Evolutionary conservation across 2,113 vertebrate genomes (phyloP), one percentile per base, ranked within the genome.

Genomic region (Pangasianodon hypophthalmus): DNA sequence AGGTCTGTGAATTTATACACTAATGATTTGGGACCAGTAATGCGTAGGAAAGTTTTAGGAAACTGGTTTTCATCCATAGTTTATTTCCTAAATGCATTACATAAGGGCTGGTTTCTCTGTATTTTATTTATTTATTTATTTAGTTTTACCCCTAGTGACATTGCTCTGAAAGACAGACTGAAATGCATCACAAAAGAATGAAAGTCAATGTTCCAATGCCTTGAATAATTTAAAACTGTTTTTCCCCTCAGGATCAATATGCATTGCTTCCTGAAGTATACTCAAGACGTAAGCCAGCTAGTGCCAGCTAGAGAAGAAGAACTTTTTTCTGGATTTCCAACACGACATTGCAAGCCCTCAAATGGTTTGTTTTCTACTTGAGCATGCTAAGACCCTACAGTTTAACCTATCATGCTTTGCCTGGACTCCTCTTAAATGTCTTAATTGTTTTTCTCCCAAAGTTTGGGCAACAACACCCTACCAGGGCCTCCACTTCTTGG

Each of bases 231-330:
- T 58, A 1, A 58, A 64, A 29, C 10, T 29, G 26, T 37, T 64
- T 64, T 48, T 29, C 79, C 32, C 4, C 48, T 14, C 75, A 91
- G 90, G 58, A 2, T 81, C 18, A 77, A 84, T 41, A 24, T 91
- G 69, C 46, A 37, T 24, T 91, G 91, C 82, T 88, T 37, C 29
- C 82, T 91, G 26, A 91, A 91, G 60, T 19, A 90, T 81, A 89
- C 71, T 6, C 60, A 26, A 41, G 41, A 85, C 18, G 37, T 73
- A 26, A 82, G 60, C 29, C 11, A 52, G 21, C 32, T 41, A 9
- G 2, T 0, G 9, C 13, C 82, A 11, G 44, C 37, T 32, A 52
- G 11, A 64, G 58, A 85, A 46, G 32, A 62, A 48, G 80, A 75
- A 21, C 26, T 85, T 5, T 79, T 60, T 60, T 91, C 88, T 32